These are phyloP conservation scores for Agrochola litura DNA, from an alignment of 2,888 invertebrate genomes.

Conservation along the genomic window DNA sequence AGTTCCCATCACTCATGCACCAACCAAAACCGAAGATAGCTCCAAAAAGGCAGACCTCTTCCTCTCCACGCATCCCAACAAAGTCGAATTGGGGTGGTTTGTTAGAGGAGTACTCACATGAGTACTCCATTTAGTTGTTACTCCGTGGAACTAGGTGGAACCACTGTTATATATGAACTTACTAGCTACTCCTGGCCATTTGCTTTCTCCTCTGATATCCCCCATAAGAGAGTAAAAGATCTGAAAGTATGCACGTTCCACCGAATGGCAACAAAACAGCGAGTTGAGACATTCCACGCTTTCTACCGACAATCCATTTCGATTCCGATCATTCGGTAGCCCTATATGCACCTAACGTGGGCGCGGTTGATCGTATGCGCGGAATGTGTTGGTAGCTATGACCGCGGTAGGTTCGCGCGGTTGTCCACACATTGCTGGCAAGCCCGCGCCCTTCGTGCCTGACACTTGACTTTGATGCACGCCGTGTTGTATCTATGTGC, in stretches of 20 bases:
- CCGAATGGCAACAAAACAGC: constrained; percentile 21
- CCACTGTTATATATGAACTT: not conserved
- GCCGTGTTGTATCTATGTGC: constrained; percentile 7
- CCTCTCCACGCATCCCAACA: not conserved
- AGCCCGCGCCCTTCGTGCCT: constrained; percentile 63
- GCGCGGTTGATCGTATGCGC: constrained; percentile 72
- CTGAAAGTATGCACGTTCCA: constrained; percentile 27
- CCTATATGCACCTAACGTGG: constrained; percentile 65
- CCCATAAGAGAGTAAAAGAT: constrained; percentile 24
- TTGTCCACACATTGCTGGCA: constrained; percentile 71
- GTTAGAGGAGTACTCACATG: not conserved
- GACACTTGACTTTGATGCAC: constrained; percentile 68
- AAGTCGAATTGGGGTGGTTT: not conserved
- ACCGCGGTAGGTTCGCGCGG: constrained; percentile 63
- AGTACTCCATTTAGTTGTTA: not conserved
- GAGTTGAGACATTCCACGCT: constrained; percentile 42
- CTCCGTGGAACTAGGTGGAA: not conserved
- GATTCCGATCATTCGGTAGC: constrained; percentile 57
- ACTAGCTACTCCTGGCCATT: not conserved
- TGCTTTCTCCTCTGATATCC: constrained; percentile 17
- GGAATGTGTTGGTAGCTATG: constrained; percentile 70
- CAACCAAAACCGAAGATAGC: not conserved
- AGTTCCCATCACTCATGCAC: not conserved
- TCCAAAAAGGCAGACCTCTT: not conserved
- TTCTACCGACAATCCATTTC: constrained; percentile 51